Base-by-base conservation (phyloP, 2,888 invertebrate genomes). In the Apocheima hispidaria region DNA sequence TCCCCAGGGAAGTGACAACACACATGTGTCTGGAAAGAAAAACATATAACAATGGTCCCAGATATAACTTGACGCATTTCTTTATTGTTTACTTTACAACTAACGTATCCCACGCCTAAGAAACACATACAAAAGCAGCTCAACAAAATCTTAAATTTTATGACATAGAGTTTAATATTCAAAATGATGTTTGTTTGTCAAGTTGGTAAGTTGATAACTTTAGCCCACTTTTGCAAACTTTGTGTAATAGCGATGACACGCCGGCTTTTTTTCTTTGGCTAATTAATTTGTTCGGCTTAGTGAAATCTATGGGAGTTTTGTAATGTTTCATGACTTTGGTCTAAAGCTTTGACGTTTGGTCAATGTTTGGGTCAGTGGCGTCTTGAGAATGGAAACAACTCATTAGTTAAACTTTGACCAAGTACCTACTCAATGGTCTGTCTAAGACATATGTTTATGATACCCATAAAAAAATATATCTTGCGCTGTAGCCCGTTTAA, bases 211-310 rank as follows among this genome's bases (percentile, higher is more conserved):
- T 26, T 26, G 26, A 4, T 26, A 26, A 73, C 52, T 60, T 56
- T 80, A 86, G 77, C 86, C 87, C 79, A 86, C 82, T 85, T 87
- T 78, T 82, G 61, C 56, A 33, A 35, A 40, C 56, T 62, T 62
- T 52, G 61, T 62, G 79, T 72, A 74, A 81, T 73, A 60, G 73
- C 82, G 83, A 87, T 82, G 87, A 86, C 87, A 85, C 80, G 79
- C 76, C 65, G 77, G 64, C 78, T 79, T 75, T 76, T n/a, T 84
- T 82, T 77, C 79, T 77, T 77, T 65, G 56, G 71, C 67, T 86
- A 86, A 87, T 86, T 87, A 86, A 87, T 87, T 87, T 78, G 79
- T 78, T 78, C 61, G 73, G 82, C 78, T 83, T 73, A 81, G 87
- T 84, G 86, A 87, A 87, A 87, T 85, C 87, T 72, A 71, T 71